Percentiles rank a stretch among this genome's conserved stretches.
Evolutionary conservation across 2,797 vertebrate species (phyloP).

Genomic region (Sebastes cheni): DNA sequence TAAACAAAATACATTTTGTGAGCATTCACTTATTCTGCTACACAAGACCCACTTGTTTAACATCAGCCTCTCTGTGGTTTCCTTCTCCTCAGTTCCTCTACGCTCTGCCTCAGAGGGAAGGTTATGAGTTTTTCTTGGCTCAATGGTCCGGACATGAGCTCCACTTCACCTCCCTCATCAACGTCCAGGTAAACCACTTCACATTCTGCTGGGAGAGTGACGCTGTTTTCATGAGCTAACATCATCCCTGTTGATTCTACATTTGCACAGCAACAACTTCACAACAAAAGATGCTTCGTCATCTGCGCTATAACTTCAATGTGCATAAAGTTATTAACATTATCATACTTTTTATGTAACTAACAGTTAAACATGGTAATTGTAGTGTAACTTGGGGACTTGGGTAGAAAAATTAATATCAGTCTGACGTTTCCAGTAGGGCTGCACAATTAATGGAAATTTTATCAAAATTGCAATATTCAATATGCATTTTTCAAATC

Average conservation of each 20-base stretch:
- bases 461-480: too few relatives aligned
- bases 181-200: conserved; percentile 87
- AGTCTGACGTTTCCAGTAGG: accelerated
- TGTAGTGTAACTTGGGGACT: background rate
- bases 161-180: conserved; percentile 97
- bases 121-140: conserved; percentile 95
- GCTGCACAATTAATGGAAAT: accelerated
- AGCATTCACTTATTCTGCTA: background rate
- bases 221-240: background rate
- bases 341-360: background rate
- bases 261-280: background rate
- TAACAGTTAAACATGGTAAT: background rate
- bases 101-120: conserved; percentile 91
- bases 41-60: background rate
- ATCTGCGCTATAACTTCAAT: background rate
- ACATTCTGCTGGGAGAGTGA: background rate
- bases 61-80: background rate
- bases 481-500: too few relatives aligned
- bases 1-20: background rate
- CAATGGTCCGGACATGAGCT: conserved; percentile 92
- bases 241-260: background rate
- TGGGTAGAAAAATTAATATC: background rate
- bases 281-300: background rate
- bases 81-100: conserved; percentile 87
- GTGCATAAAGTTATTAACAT: background rate